Percentiles rank a stretch among this genome's conserved stretches.
Conservation (phyloP, 2,888 invertebrate species). For the Melipona bicolor region DNA sequence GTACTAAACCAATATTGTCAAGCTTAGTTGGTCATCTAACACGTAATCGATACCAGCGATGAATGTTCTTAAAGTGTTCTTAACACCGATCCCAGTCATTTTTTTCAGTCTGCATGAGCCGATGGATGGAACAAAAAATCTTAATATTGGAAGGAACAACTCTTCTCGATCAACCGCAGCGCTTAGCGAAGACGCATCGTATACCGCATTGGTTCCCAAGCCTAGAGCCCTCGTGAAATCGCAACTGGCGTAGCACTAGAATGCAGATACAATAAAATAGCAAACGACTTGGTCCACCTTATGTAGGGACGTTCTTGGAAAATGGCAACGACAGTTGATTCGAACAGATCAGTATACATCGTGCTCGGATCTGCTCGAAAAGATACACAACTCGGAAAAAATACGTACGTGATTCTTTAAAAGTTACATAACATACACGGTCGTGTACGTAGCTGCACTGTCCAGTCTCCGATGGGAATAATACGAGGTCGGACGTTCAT, state of each 20-base stretch:
- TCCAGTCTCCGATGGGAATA: not conserved
- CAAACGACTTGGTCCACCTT: not conserved
- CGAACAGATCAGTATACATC: not conserved
- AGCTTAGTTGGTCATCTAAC: not conserved
- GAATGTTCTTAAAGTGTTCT: too few species aligned
- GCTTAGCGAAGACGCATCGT: not conserved
- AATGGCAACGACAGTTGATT: conserved; percentile 6
- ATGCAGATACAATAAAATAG: conserved; percentile 32
- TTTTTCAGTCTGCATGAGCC: conserved; percentile 29
- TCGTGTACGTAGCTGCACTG: not conserved
- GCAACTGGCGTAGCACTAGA: not conserved
- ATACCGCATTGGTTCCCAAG: not conserved
- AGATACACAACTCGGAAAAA: not conserved
- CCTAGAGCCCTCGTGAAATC: not conserved
- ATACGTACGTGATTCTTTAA: not conserved
- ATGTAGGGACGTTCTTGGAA: conserved; percentile 11
- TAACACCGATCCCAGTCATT: conserved; percentile 28
- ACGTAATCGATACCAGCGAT: conserved; percentile 14
- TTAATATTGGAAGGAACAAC: conserved; percentile 41
- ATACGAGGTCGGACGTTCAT: not conserved
- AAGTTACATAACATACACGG: too few species aligned
- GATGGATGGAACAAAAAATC: conserved; percentile 14
- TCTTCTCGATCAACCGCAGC: conserved; percentile 38
- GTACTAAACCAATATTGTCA: too few species aligned
- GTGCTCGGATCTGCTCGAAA: not conserved